Conservation (phyloP, 2,888 invertebrate species). For the Scaeva pyrastri region DNA sequence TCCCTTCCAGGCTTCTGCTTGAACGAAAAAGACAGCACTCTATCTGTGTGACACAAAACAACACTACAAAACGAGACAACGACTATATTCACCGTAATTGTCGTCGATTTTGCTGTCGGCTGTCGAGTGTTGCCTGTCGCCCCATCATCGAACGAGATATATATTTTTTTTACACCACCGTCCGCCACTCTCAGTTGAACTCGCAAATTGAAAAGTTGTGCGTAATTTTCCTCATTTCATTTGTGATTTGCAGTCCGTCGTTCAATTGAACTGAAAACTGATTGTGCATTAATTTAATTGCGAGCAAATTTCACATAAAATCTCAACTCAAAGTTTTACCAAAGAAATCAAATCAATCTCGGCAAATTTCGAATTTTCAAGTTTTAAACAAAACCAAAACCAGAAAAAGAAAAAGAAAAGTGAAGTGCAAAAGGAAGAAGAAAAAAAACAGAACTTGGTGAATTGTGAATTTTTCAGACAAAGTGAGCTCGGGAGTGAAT, state of each 20-base stretch:
- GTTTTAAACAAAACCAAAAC: not conserved
- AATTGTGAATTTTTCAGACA: conserved; percentile 47
- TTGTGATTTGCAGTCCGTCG: not conserved
- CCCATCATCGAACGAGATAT: conserved; percentile 31
- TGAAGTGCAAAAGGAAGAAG: conserved; percentile 57
- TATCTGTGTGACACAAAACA: conserved; percentile 7
- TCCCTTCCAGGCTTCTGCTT: not conserved
- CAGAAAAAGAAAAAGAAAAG: conserved; percentile 53
- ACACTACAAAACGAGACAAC: conserved; percentile 47
- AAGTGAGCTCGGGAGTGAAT: conserved; percentile 52
- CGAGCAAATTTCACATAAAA: conserved; percentile 41
- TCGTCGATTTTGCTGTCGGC: too few relatives aligned
- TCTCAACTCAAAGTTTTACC: conserved; percentile 2
- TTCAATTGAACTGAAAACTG: conserved; percentile 8
- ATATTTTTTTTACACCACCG: not conserved
- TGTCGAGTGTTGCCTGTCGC: too few relatives aligned
- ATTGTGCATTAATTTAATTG: conserved; percentile 51
- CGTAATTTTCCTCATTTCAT: conserved; percentile 60
- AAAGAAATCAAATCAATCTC: conserved; percentile 22
- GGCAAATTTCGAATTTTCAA: not conserved
- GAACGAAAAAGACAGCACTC: conserved; percentile 48
- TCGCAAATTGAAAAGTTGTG: conserved; percentile 71
- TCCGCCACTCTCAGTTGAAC: conserved; percentile 60
- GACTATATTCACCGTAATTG: conserved; percentile 6
- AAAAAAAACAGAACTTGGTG: conserved; percentile 48